Percentiles rank a stretch among this genome's conserved stretches.
Conservation (phyloP, 2,113 vertebrate species). For the Centropus unirufus region DNA sequence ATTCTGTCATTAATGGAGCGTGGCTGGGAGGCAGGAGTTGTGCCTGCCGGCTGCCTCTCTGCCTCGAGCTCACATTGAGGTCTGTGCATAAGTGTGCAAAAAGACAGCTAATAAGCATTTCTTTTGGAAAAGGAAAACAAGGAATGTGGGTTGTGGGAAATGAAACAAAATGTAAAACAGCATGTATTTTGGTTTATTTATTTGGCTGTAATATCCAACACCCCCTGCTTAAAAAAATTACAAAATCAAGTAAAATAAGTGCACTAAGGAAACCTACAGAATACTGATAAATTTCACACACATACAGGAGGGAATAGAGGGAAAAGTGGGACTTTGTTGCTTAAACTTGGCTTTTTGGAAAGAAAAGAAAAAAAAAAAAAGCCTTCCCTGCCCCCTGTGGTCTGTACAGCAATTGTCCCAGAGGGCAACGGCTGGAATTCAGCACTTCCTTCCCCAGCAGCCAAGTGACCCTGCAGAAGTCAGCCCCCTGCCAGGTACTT, state of each 20-base stretch:
- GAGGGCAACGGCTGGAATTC: not conserved
- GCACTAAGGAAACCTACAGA: conserved; percentile 77
- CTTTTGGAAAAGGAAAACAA: not conserved
- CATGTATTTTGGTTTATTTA: conserved; percentile 72
- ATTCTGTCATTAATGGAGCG: rapidly evolving
- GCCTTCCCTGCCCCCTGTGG: conserved; percentile 24
- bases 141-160: not conserved
- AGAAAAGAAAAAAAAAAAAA: not conserved
- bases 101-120: not conserved
- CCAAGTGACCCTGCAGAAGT: not conserved
- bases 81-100: not conserved
- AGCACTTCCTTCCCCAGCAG: not conserved
- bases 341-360: conserved; percentile 47
- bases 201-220: conserved; percentile 78
- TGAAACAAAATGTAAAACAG: not conserved
- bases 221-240: conserved; percentile 69
- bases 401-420: not conserved
- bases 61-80: not conserved
- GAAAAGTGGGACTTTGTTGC: conserved; percentile 27
- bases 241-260: conserved; percentile 80
- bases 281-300: conserved; percentile 76
- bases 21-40: not conserved
- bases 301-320: conserved; percentile 58
- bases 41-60: not conserved
- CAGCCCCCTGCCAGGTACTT: not conserved